Evolutionary conservation across 2,113 vertebrate species (phyloP), one percentile per base, ranked within the genome.

Genomic region (Solea solea): DNA sequence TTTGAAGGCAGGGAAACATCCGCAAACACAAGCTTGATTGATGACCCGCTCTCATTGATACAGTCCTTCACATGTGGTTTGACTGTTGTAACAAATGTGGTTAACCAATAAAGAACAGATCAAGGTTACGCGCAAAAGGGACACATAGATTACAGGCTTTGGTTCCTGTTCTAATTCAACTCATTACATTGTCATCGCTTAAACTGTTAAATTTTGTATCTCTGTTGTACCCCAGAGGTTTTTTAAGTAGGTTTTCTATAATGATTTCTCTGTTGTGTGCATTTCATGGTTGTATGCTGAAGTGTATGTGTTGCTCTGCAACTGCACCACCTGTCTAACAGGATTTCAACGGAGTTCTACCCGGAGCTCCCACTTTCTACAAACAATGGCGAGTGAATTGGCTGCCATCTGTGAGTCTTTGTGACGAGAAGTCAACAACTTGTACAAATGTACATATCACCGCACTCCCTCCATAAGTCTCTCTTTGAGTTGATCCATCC

Each of bases 21-120:
- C 86, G 85, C 81, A 89, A 90, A 92, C 86, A 87, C 64, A 49
- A 50, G 45, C 83, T 80, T 91, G 88, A 92, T 86, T 88, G 86
- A 92, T 85, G 82, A 69, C 66, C 54, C 64, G 67, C 67, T 81
- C 85, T 87, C 85, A 90, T 87, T 91, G 89, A 90, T 84, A 89
- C 67, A 78, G 59, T 83, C 58, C 73, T 80, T 91, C 80, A 91
- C 86, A 92, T 92, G 89, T 91, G 91, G 90, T 90, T 91, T 87
- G 79, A 82, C 81, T 69, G 80, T 92, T 91, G 84, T 88, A 84
- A 81, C 74, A 74, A 85, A 88, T 93, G 87, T 86, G 88, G 90
- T 91, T 89, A 87, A 90, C 88, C 81, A 85, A 87, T 80, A 81
- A 60, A 81, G 72, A 64, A 80, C 72, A 88, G 61, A 88, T 84